phyloP scores from a whole-genome alignment of 1,140 invertebrate species.

The Trachelipus rathkii region DNA sequence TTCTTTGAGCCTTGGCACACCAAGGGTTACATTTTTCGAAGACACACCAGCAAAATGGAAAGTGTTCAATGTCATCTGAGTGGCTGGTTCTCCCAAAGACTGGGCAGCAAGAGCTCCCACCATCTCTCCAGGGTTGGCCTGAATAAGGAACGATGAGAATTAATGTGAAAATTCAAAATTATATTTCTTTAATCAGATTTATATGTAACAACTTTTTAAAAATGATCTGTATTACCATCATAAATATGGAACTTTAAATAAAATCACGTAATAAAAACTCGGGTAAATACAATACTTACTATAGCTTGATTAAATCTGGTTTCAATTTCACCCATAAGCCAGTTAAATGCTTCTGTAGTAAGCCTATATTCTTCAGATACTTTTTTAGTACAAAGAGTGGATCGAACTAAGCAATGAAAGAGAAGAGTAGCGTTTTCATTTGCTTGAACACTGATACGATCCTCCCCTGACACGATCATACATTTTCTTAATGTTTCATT shows the following conservation, averaged over 20 bases:
- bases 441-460: conserved; percentile 89
- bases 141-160: conserved; percentile 30
- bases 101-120: conserved; percentile 97
- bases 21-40: conserved; percentile 98
- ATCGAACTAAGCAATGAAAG: conserved; percentile 92
- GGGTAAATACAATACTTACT: conserved; percentile 52
- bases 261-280: no score
- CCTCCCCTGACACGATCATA: conserved; percentile 90
- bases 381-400: conserved; percentile 89
- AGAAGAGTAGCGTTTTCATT: conserved; percentile 97
- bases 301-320: conserved; percentile 96
- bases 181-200: no score
- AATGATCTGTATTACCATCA: no score
- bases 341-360: conserved; percentile 95
- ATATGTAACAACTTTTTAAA: no score
- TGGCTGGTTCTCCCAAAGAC: conserved; percentile 96
- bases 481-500: conserved; percentile 80
- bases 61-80: conserved; percentile 99
- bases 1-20: conserved; percentile 84
- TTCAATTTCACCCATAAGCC: conserved; percentile 99
- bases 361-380: conserved; percentile 94
- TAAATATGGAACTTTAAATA: no score
- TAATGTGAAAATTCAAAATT: no score
- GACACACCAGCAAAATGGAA: conserved; percentile 99
- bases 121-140: conserved; percentile 91